Percentiles rank a stretch among this genome's conserved stretches.
These are phyloP conservation scores for Forbesichthys papilliferus DNA, from an alignment of 2,113 vertebrate genomes.

Conservation along the genomic window DNA sequence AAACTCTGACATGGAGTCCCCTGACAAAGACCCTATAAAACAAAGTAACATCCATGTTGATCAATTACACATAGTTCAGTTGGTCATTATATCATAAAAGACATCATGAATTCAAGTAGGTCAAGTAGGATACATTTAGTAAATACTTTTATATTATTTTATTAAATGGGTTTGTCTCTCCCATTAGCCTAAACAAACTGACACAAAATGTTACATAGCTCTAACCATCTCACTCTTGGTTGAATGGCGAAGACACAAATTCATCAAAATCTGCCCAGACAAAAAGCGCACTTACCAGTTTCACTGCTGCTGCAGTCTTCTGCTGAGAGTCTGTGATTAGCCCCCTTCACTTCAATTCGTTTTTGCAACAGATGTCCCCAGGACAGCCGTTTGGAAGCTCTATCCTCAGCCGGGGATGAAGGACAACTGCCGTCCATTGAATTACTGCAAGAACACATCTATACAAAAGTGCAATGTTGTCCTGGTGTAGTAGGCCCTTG, in stretches of 20 bases:
- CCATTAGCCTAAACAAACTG: not conserved
- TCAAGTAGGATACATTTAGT: slow-evolving; percentile 3
- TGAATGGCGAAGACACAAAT: too few relatives aligned
- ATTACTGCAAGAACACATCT: slow-evolving; percentile 54
- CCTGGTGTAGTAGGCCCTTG: not conserved
- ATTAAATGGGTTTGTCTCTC: not conserved
- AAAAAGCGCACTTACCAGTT: slow-evolving; percentile 53
- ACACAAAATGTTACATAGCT: not conserved
- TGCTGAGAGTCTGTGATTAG: slow-evolving; percentile 36
- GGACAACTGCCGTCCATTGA: slow-evolving; percentile 61
- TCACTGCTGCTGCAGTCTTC: slow-evolving; percentile 49
- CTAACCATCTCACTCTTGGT: too few relatives aligned
- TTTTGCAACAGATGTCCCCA: slow-evolving; percentile 73
- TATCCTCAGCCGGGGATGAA: slow-evolving; percentile 51
- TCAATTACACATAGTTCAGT: not conserved
- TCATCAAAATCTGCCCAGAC: not conserved
- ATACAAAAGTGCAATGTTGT: not conserved
- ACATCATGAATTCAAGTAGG: slow-evolving; percentile 8
- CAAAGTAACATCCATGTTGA: not conserved
- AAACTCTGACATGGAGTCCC: slow-evolving; percentile 77
- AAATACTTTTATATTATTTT: not conserved
- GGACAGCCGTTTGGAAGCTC: slow-evolving; percentile 62
- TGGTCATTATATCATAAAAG: not conserved
- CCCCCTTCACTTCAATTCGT: slow-evolving; percentile 64
- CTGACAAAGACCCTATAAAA: slow-evolving; percentile 76